phyloP scores from a whole-genome alignment of 2,888 invertebrate genomes.

The Spodoptera exigua region DNA sequence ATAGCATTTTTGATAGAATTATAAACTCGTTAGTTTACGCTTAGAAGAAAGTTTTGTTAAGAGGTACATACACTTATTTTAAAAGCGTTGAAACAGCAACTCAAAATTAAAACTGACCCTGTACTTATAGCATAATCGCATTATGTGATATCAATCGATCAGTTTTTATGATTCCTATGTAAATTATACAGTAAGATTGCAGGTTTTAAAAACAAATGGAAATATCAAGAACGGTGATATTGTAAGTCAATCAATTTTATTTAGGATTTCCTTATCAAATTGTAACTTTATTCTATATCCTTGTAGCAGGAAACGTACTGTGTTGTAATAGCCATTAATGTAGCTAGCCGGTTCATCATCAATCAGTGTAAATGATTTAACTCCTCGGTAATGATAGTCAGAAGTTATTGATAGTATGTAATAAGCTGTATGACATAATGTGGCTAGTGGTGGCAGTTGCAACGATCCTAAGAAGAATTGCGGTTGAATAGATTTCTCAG shows the following conservation, averaged over 20 bases:
- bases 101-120: no score
- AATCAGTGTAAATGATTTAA: constrained; percentile 52
- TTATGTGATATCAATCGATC: no score
- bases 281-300: constrained; percentile 1
- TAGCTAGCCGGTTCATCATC: constrained; percentile 25
- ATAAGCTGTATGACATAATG: constrained; percentile 51
- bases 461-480: constrained; percentile 12
- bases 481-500: no score
- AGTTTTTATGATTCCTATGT: no score
- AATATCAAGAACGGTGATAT: no score
- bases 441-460: constrained; percentile 26
- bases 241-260: background rate
- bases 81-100: no score
- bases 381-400: constrained; percentile 36
- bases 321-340: constrained; percentile 35
- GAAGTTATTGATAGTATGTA: constrained; percentile 54
- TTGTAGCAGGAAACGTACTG: constrained; percentile 28
- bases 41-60: background rate
- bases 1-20: no score
- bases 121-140: no score
- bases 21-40: no score
- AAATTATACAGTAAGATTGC: no score
- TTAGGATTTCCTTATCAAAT: background rate
- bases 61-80: background rate
- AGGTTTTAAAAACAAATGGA: no score